Evolutionary conservation across 2,797 vertebrate species (phyloP), one percentile per base, ranked within the genome.

Genomic region (Limnodromus scolopaceus): DNA sequence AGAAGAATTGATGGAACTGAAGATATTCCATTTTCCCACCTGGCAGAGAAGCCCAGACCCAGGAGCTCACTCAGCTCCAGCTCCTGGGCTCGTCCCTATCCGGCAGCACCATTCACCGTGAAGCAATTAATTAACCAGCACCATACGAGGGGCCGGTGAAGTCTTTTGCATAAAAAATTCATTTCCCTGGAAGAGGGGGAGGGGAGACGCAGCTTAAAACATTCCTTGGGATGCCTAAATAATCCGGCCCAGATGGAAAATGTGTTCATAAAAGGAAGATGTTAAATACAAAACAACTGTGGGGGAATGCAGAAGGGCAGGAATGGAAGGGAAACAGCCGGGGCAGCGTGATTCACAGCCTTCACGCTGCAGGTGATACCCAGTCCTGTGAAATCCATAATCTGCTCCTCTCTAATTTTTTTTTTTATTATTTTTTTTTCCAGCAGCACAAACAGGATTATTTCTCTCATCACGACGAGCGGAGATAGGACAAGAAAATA

Each of bases 241-340:
- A 77, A 93, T 76, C 77, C 68, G 36, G 22, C 48, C 83, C 90
- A 92, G 95, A 80, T 83, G 88, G 90, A 61, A 94, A 92, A 84
- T 1, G 30, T 3, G 79, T 10, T 89, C 58, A 24, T 46, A 27
- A 84, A 84, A 79, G 70, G 66, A 74, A 69, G 57, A 71, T 46
- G 86, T 64, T 79, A 79, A 92, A 86, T n/a, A 54, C 54, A 46
- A 85, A 90, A 28, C 28, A 69, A 64, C 63, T 34, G 61, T 1
- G 79, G 65, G 64, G 55, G 30, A 28, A 70, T 4, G 54, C 64
- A 61, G 68, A 43, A 46, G 63, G 69, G 81, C 81, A 78, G 89
- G 86, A 78, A 27, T 13, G 22, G 46, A 48, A 36, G 23, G 43
- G 36, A 48, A 88, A 20, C 6, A 20, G 82, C 13, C 8, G 1